Conservation (phyloP, 2,797 vertebrate species). For the Acanthopagrus latus region DNA sequence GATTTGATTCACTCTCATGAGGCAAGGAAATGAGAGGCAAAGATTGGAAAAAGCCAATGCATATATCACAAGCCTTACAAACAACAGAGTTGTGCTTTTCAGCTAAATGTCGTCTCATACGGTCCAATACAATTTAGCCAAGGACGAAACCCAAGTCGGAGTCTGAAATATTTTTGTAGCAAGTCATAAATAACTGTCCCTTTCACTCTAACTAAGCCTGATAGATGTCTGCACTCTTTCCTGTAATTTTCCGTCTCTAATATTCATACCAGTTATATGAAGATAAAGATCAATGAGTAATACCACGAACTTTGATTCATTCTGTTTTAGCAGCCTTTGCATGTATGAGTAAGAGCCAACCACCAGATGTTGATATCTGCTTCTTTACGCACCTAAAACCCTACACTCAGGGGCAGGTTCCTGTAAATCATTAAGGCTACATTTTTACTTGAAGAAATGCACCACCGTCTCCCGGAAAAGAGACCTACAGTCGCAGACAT, state of each 20-base stretch:
- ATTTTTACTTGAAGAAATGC: background rate
- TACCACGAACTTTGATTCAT: background rate
- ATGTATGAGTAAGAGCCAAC: constrained; percentile 1
- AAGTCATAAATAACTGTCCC: background rate
- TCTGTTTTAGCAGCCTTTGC: background rate
- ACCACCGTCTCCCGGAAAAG: background rate
- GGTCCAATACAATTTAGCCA: constrained; percentile 2
- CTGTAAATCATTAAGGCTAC: background rate
- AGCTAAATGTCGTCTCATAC: background rate
- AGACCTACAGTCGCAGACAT: background rate
- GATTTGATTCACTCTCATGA: constrained; percentile 24
- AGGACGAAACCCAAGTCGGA: background rate
- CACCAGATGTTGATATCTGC: background rate
- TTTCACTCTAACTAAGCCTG: background rate
- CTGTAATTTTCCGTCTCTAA: background rate
- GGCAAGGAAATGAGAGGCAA: constrained; percentile 17
- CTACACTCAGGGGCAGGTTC: background rate
- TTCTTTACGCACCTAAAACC: background rate
- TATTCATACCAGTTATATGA: background rate
- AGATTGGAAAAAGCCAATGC: background rate
- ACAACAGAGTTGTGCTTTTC: background rate
- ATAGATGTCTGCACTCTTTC: background rate
- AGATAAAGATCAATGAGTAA: constrained; percentile 20
- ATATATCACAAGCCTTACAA: background rate
- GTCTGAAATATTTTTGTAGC: background rate